These are phyloP conservation scores for Schmidtea mediterranea DNA, from an alignment of 1,140 invertebrate genomes.

Conservation along the genomic window DNA sequence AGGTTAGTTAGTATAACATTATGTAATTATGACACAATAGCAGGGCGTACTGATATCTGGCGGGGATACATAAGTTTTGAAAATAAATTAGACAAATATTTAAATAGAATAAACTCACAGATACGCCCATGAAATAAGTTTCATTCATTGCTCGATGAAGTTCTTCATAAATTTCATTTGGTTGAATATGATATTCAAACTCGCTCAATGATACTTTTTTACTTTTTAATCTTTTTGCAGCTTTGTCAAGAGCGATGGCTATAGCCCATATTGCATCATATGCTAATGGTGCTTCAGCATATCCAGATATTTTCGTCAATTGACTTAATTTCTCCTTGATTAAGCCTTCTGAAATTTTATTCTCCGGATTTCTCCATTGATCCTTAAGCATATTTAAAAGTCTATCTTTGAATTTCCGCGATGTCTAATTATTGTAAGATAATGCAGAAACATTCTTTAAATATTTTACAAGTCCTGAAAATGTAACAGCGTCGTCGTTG, in stretches of 20 bases:
- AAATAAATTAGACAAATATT: too few relatives aligned
- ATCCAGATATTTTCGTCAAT: slow-evolving; percentile 34
- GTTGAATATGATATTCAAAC: slow-evolving; percentile 59
- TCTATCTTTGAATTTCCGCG: slow-evolving; percentile 1
- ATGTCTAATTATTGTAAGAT: too few relatives aligned
- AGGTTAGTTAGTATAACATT: slow-evolving; percentile 1
- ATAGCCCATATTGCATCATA: slow-evolving; percentile 97
- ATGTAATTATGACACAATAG: too few relatives aligned
- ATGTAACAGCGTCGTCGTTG: neutral
- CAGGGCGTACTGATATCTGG: too few relatives aligned
- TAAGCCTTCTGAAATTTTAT: slow-evolving; percentile 11
- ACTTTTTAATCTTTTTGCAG: slow-evolving; percentile 36
- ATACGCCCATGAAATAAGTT: slow-evolving; percentile 83
- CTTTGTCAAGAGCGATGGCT: slow-evolving; percentile 80
- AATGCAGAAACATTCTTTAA: too few relatives aligned
- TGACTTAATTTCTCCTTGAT: slow-evolving; percentile 6
- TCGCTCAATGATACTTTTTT: slow-evolving; percentile 57
- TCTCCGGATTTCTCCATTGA: slow-evolving; percentile 7
- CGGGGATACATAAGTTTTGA: too few relatives aligned
- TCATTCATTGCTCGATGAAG: slow-evolving; percentile 88
- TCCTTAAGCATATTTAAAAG: slow-evolving; percentile 7
- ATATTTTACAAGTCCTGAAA: neutral
- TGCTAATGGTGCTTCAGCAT: slow-evolving; percentile 83
- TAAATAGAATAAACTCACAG: slow-evolving; percentile 37
- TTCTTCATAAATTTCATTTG: slow-evolving; percentile 68